Evolutionary conservation across 1,140 invertebrate genomes (phyloP).

Genomic region (Saccostrea cuccullata): DNA sequence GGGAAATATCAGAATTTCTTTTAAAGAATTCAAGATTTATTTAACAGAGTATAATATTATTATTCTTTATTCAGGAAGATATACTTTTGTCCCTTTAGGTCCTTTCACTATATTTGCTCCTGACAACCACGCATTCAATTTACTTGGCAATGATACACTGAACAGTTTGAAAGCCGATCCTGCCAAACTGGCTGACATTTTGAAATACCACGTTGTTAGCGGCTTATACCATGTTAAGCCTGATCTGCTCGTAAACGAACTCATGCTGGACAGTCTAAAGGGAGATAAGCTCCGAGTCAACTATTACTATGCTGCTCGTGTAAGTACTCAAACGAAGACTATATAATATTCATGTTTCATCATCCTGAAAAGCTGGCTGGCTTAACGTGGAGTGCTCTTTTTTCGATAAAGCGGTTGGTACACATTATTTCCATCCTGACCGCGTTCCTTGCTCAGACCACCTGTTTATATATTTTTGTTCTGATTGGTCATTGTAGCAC

Average conservation of each 20-base stretch:
- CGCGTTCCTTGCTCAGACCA: too few relatives aligned
- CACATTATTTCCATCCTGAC: too few relatives aligned
- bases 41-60: too few relatives aligned
- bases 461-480: neutral
- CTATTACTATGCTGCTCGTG: constrained; percentile 46
- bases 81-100: constrained; percentile 60
- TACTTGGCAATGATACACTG: constrained; percentile 82
- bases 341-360: too few relatives aligned
- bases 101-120: constrained; percentile 91
- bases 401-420: too few relatives aligned
- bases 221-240: constrained; percentile 44
- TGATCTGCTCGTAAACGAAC: constrained; percentile 55
- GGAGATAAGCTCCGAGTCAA: constrained; percentile 60
- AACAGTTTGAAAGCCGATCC: constrained; percentile 82
- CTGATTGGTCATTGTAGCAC: constrained; percentile 41
- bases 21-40: too few relatives aligned
- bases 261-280: constrained; percentile 52
- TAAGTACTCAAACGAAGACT: constrained; percentile 40
- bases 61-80: neutral
- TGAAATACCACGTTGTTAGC: constrained; percentile 86
- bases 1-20: too few relatives aligned
- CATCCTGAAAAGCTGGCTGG: too few relatives aligned
- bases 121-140: constrained; percentile 87
- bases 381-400: too few relatives aligned
- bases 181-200: constrained; percentile 84